Base-by-base conservation (phyloP, 2,113 vertebrate species). In the Entomyzon cyanotis region DNA sequence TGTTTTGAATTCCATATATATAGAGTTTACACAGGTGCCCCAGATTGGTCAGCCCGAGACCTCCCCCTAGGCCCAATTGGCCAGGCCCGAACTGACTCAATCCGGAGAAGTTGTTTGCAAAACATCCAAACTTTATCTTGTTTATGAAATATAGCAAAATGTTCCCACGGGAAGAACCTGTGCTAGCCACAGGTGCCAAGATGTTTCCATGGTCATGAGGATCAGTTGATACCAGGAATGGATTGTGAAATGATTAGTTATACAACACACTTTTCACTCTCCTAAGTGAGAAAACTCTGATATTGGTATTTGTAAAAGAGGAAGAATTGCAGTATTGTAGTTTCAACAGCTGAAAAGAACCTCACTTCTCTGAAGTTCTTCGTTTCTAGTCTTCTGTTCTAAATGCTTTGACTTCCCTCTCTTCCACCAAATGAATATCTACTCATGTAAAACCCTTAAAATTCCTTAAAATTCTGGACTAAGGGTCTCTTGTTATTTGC, bases 241-340 rank as follows among this genome's bases (percentile, higher is more conserved):
- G 87, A 97, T 93, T 96, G 95, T 83, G 71, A 95, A 96, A 95
- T 88, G 8, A 81, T 96, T 77, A 50, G 69, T 73, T 88, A 69
- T 35, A 56, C 14, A 64, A 65, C 16, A 77, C 15, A 53, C 17
- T 93, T 90, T 92, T 63, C 68, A 89, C 17, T 63, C 93, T 55
- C 64, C 80, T 81, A 92, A 81, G 41, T 58, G 75, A 89, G 84
- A 88, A 58, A 94, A 35, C 12, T 25, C 2, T 20, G 68, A 77
- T 74, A 70, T 1, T 67, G 14, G 21, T 68, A 63, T 80, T 91
- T 75, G 27, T 47, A 70, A 82, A 84, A 41, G 44, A 87, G 47
- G 77, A 84, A 87, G 56, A 30, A 44, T 55, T 62, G 10, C 14
- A 81, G 25, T 20, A 9, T 58, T 69, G 24, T 73, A 65, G 67